Conservation (phyloP, 2,888 invertebrate genomes). For the Hypsopygia costalis region DNA sequence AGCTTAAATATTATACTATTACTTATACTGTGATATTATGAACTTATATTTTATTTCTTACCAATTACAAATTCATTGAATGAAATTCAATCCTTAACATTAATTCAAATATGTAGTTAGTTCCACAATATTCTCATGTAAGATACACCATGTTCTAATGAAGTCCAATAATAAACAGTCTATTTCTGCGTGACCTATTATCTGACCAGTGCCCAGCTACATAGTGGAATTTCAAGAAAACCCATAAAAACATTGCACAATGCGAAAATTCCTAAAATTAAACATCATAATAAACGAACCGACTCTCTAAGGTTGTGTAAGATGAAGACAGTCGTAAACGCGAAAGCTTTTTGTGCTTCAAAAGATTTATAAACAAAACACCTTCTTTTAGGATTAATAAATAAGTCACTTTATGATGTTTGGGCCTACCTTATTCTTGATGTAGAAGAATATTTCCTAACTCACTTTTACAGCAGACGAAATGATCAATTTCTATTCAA, state of each 20-base stretch:
- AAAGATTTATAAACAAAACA: conserved; percentile 40
- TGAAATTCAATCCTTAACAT: no score
- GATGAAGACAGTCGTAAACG: conserved; percentile 29
- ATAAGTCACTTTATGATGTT: conserved; percentile 4
- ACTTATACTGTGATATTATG: no score
- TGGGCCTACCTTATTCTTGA: neutral
- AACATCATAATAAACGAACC: conserved; percentile 33
- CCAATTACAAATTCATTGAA: no score
- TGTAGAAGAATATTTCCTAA: neutral
- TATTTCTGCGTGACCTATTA: conserved; percentile 69
- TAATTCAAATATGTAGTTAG: no score
- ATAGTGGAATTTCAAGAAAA: conserved; percentile 51
- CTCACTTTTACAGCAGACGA: neutral
- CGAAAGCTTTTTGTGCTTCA: conserved; percentile 53
- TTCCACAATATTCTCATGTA: conserved; percentile 38
- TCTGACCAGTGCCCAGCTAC: conserved; percentile 44
- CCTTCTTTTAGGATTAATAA: conserved; percentile 14
- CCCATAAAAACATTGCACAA: conserved; percentile 63
- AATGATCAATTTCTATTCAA: neutral
- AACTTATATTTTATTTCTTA: no score
- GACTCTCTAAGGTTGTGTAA: conserved; percentile 46
- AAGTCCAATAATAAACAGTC: conserved; percentile 56
- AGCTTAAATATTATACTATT: no score
- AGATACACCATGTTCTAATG: conserved; percentile 55
- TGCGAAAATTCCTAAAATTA: conserved; percentile 36